These are phyloP conservation scores for Bombus terrestris DNA, from an alignment of 1,140 invertebrate genomes.

Conservation along the genomic window DNA sequence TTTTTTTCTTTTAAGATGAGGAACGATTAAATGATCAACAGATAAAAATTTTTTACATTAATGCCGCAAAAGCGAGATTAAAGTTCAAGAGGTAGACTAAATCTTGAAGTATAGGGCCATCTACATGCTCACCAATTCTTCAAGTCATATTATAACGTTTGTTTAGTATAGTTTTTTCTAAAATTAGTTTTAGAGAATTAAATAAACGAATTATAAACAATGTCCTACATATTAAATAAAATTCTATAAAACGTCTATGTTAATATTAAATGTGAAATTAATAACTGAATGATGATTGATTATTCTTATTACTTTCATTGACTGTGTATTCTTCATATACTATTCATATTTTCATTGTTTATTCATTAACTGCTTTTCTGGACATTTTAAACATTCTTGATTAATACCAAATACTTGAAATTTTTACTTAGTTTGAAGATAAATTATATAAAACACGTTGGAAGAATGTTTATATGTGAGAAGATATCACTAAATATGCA, in stretches of 20 bases:
- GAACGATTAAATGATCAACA: slow-evolving; percentile 22
- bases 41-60: slow-evolving; percentile 3
- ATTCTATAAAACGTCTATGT: neutral
- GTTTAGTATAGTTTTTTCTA: neutral
- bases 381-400: slow-evolving; percentile 9
- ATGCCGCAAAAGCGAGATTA: slow-evolving; percentile 31
- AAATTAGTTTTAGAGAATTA: slow-evolving; percentile 15
- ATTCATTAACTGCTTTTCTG: slow-evolving; percentile 19
- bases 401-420: slow-evolving; percentile 1
- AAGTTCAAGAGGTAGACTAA: slow-evolving; percentile 43
- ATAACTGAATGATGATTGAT: slow-evolving; percentile 16
- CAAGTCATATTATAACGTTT: slow-evolving; percentile 28
- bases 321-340: slow-evolving; percentile 10
- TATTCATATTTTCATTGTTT: slow-evolving; percentile 23
- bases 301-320: slow-evolving; percentile 37
- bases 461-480: slow-evolving; percentile 12
- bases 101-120: slow-evolving; percentile 32
- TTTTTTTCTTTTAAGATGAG: neutral
- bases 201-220: slow-evolving; percentile 21
- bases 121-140: slow-evolving; percentile 15
- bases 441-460: slow-evolving; percentile 21
- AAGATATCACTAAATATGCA: neutral
- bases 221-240: neutral
- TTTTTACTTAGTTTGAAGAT: neutral
- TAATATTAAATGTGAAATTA: slow-evolving; percentile 21